Percentiles rank a stretch among this genome's conserved stretches.
These are phyloP conservation scores for Hoplostethus mediterraneus DNA, from an alignment of 2,797 vertebrate genomes.

Conservation along the genomic window DNA sequence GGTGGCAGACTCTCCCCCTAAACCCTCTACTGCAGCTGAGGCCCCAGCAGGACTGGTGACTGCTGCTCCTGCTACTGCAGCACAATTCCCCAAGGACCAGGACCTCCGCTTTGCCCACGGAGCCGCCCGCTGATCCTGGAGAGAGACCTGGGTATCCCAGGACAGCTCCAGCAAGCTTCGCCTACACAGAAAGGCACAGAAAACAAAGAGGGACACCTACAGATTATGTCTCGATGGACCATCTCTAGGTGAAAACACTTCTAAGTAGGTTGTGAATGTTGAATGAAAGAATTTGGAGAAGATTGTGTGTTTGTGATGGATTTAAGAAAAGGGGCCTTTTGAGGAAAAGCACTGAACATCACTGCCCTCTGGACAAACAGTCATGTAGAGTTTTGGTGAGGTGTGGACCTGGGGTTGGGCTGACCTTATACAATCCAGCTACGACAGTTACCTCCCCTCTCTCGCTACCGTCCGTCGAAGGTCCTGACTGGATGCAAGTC, in stretches of 20 bases:
- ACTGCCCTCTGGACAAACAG: conserved; percentile 27
- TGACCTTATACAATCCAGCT: conserved; percentile 9
- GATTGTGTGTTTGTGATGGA: conserved; percentile 75
- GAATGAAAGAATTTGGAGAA: conserved; percentile 61
- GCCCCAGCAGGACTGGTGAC: conserved; percentile 54
- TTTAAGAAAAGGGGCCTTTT: conserved; percentile 38
- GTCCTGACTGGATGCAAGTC: conserved; percentile 48
- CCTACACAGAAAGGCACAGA: conserved; percentile 71
- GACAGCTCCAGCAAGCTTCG: conserved; percentile 68
- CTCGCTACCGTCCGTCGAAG: conserved; percentile 14
- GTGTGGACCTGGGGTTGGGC: conserved; percentile 7
- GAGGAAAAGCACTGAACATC: conserved; percentile 23
- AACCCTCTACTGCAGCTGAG: conserved; percentile 83
- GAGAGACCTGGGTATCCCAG: conserved; percentile 69
- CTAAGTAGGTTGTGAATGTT: conserved; percentile 64
- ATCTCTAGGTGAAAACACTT: conserved; percentile 11
- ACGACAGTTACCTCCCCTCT: conserved; percentile 14
- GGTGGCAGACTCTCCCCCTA: conserved; percentile 80
- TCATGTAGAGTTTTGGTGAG: conserved; percentile 8
- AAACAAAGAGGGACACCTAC: conserved; percentile 82
- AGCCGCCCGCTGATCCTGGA: conserved; percentile 76
- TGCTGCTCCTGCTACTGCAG: conserved; percentile 78
- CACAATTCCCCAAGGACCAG: conserved; percentile 95
- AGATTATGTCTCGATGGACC: conserved; percentile 75
- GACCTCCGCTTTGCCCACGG: conserved; percentile 93